These are phyloP conservation scores for Leptopilina syphax DNA, from an alignment of 2,888 invertebrate genomes.

Conservation along the genomic window DNA sequence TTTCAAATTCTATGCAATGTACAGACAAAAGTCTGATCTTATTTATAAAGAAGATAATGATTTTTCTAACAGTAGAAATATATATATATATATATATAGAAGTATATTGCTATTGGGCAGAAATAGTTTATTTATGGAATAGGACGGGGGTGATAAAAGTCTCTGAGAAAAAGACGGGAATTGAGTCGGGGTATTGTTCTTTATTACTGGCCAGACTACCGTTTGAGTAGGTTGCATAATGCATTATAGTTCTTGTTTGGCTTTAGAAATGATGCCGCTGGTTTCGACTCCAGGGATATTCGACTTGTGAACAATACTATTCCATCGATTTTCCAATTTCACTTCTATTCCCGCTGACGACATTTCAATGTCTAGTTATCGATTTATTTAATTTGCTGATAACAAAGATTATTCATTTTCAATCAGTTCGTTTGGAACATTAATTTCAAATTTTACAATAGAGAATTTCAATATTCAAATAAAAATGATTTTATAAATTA, in stretches of 20 bases:
- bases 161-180: slow-evolving; percentile 21
- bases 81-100: too few species aligned
- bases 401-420: slow-evolving; percentile 5
- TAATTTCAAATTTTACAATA: too few species aligned
- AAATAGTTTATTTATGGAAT: slow-evolving; percentile 43
- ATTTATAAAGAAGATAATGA: too few species aligned
- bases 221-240: slow-evolving; percentile 44
- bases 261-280: slow-evolving; percentile 7
- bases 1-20: too few species aligned
- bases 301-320: slow-evolving; percentile 9
- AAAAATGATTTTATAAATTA: too few species aligned
- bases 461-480: too few species aligned
- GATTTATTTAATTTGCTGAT: slow-evolving; percentile 15
- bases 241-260: slow-evolving; percentile 30
- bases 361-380: background rate
- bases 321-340: slow-evolving; percentile 1
- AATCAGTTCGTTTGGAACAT: background rate
- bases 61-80: too few species aligned
- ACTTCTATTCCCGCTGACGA: background rate
- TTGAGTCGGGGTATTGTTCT: slow-evolving; percentile 40
- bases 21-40: too few species aligned
- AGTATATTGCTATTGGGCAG: too few species aligned
- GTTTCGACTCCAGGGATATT: slow-evolving; percentile 27
- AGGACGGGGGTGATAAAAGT: slow-evolving; percentile 42
- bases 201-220: slow-evolving; percentile 42